These are phyloP conservation scores for Mionectes macconnelli DNA, from an alignment of 2,113 vertebrate species.

Conservation along the genomic window DNA sequence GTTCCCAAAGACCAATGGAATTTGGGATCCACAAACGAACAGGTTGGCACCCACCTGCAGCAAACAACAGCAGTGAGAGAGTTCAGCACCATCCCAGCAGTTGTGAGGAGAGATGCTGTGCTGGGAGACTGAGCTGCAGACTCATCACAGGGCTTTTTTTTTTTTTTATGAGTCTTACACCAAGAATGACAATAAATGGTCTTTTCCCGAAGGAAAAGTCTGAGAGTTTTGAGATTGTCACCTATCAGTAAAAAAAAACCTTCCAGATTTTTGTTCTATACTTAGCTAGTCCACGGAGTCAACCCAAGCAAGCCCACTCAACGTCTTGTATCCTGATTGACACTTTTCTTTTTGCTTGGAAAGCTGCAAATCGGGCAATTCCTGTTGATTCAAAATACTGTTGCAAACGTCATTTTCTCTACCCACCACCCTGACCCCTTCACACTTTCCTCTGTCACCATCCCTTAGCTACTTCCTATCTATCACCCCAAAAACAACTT, in stretches of 20 bases:
- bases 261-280: not conserved
- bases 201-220: not conserved
- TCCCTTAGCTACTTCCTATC: not conserved
- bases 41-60: not conserved
- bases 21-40: not conserved
- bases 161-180: not conserved
- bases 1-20: not conserved
- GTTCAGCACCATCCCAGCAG: not conserved
- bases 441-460: not conserved
- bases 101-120: not conserved
- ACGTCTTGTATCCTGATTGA: not conserved
- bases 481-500: not conserved
- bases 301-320: not conserved
- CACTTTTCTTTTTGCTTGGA: not conserved
- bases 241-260: not conserved
- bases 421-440: not conserved
- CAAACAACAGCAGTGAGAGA: not conserved
- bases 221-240: not conserved
- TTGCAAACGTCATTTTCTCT: not conserved
- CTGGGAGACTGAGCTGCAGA: not conserved
- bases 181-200: not conserved
- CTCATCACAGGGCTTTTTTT: accelerated
- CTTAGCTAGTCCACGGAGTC: not conserved
- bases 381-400: not conserved
- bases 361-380: not conserved